phyloP scores from a whole-genome alignment of 1,140 invertebrate genomes.

The Ectropis grisescens region DNA sequence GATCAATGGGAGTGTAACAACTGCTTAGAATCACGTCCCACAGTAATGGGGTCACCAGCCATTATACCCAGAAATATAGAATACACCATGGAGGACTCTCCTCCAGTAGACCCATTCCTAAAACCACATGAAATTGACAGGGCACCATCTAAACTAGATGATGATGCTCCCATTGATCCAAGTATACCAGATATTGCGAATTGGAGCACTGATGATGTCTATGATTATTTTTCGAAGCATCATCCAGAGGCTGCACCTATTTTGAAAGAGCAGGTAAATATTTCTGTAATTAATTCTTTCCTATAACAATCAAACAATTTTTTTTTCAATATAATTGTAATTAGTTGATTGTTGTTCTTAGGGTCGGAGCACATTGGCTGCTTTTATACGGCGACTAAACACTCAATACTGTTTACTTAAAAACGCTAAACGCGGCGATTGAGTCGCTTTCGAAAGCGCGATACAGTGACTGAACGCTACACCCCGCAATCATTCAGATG shows the following conservation, averaged over 20 bases:
- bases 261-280: constrained; percentile 83
- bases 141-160: constrained; percentile 36
- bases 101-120: constrained; percentile 44
- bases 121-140: constrained; percentile 59
- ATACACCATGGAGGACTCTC: constrained; percentile 26
- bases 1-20: constrained; percentile 73
- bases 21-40: constrained; percentile 63
- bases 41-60: constrained; percentile 37
- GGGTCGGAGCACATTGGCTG: too few relatives aligned
- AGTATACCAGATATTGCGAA: constrained; percentile 82
- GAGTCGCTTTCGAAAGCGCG: too few relatives aligned
- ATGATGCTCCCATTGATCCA: constrained; percentile 71
- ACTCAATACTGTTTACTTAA: too few relatives aligned
- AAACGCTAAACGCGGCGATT: too few relatives aligned
- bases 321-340: constrained; percentile 1
- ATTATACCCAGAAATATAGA: constrained; percentile 38
- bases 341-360: too few relatives aligned
- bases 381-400: too few relatives aligned
- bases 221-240: constrained; percentile 81
- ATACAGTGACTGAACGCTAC: too few relatives aligned
- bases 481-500: too few relatives aligned
- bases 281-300: too few relatives aligned
- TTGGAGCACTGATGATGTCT: constrained; percentile 87
- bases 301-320: constrained; percentile 1
- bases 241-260: constrained; percentile 82